Base-by-base conservation (phyloP, 2,888 invertebrate genomes). In the Trissoscelio sp. region DNA sequence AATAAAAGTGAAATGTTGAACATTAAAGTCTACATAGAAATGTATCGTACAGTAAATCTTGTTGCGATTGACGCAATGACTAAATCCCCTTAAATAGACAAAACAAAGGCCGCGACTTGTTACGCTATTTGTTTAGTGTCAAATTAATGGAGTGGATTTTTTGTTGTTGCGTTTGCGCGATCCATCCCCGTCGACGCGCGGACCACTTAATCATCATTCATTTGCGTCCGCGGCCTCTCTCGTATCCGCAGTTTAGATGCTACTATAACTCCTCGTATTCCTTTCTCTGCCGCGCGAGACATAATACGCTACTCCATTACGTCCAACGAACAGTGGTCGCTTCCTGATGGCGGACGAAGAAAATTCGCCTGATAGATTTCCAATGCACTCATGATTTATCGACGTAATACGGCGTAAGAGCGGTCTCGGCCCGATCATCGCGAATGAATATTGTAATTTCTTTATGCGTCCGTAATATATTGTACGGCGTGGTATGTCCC, bases 401-500 rank as follows among this genome's bases (percentile, higher is more conserved):
- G 88, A 85, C 81, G 83, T 75, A 84, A 87, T 87, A 84, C 85
- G 82, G 83, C 73, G 82, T 78, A 80, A 78, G 82, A 82, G 77
- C 73, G 79, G 66, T 60, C 82, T 70, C 79, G 31, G 44, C 79
- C 62, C 79, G 81, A 87, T 86, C 85, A 84, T 85, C 85, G 83
- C 83, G 82, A 83, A 86, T 86, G 86, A 86, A 87, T 87, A 86
- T 87, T 85, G 87, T 88, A 87, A 88, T 89, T 86, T 85, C 82
- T 85, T 85, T 82, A 77, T 77, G 72, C 67, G 77, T 55, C 39
- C 57, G 66, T 82, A 79, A 79, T 80, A 78, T 75, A 77, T 70
- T 74, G 78, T 69, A 42, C 81, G 66, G 18, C 74, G 74, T 24
- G 72, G 72, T 48, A 62, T 73, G 75, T 79, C 79, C 79, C 79